These are phyloP conservation scores for Ichneumoninae sp. DNA, from an alignment of 2,888 invertebrate species.

Conservation along the genomic window DNA sequence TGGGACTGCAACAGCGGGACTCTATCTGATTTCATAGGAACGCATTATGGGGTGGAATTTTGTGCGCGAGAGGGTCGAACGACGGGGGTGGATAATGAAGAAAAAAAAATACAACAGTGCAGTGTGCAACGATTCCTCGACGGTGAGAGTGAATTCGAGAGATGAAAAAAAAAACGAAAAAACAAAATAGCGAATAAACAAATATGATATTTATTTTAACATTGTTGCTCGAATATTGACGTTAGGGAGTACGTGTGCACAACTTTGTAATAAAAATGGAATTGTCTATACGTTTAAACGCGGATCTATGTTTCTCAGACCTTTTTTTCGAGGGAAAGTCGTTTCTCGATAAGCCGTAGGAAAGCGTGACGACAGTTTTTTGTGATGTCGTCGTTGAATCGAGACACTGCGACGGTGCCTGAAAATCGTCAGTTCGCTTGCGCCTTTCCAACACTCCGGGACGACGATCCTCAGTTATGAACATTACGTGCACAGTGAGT, in stretches of 20 bases:
- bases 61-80: constrained; percentile 47
- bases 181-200: constrained; percentile 68
- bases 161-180: constrained; percentile 21
- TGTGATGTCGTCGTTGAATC: constrained; percentile 12
- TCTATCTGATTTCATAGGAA: constrained; percentile 28
- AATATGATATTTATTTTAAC: constrained; percentile 83
- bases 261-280: constrained; percentile 80
- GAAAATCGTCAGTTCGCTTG: constrained; percentile 34
- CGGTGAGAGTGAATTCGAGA: constrained; percentile 54
- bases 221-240: constrained; percentile 82
- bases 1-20: constrained; percentile 20
- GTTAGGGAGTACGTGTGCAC: constrained; percentile 80
- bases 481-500: constrained; percentile 51
- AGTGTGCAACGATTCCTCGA: constrained; percentile 51
- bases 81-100: constrained; percentile 36
- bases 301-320: constrained; percentile 6
- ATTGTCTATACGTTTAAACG: constrained; percentile 76
- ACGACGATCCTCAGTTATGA: constrained; percentile 37
- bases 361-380: constrained; percentile 59
- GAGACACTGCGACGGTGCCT: background rate
- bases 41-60: constrained; percentile 28
- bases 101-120: constrained; percentile 45
- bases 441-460: constrained; percentile 4
- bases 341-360: constrained; percentile 18
- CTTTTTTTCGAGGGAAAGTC: constrained; percentile 30